Evolutionary conservation across 2,888 invertebrate genomes (phyloP), one percentile per base, ranked within the genome.

Genomic region (Drosophila siamana): DNA sequence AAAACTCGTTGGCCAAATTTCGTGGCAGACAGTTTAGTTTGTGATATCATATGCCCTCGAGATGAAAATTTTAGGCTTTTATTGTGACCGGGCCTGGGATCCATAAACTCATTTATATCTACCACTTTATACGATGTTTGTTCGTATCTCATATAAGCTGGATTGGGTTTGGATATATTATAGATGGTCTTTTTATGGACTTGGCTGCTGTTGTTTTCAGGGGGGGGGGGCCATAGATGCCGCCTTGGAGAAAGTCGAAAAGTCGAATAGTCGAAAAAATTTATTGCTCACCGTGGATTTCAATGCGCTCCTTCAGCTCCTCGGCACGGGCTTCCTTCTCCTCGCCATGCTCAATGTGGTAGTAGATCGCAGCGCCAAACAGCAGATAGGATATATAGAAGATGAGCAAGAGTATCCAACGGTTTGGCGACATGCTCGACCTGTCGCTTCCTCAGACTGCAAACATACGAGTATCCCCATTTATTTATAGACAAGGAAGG

Each of bases 341-440:
- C 84, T 95, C 92, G 30, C 94, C 94, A 86, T 95, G 95, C 93
- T 97, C 97, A 81, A 97, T 95, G 89, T 95, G 94, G 92, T 96
- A 96, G 92, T 97, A 97, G 81, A 97, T 95, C 72, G 95, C 95
- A n/a, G 97, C 97, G 8, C 97, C 97, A 66, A 97, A 94, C 84
- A 97, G 93, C 77, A 97, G 92, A 90, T 97, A 97, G 66, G 95
- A 94, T 65, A 96, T 94, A 89, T 96, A 96, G 82, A 96, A 94
- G 80, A 95, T 93, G 80, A 96, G 93, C 92, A 96, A 93, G 78
- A 95, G 95, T 74, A 96, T 93, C 94, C 96, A 94, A 93, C 96
- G 95, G 93, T 95, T 96, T 91, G 95, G 95, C 91, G 96, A 95
- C 96, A 96, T 96, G 92, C 88, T 81, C 69, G 69, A 46, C 52